Percentiles rank a stretch among this genome's conserved stretches.
phyloP scores from a whole-genome alignment of 1,140 invertebrate species.

The Lordiphosa stackelbergi region DNA sequence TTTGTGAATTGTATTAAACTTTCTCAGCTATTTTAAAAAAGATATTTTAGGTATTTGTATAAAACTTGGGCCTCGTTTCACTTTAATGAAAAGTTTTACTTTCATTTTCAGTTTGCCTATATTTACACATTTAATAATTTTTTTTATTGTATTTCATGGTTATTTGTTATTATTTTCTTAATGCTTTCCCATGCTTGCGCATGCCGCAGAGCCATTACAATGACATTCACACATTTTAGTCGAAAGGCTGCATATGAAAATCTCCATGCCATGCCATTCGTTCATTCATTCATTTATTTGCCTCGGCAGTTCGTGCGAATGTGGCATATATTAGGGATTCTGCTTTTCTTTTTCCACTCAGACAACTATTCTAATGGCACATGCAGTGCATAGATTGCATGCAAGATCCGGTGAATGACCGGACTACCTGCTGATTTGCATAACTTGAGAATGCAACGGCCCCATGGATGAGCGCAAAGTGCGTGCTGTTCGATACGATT shows the following conservation, averaged over 20 bases:
- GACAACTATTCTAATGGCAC: too few relatives aligned
- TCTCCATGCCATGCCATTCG: too few relatives aligned
- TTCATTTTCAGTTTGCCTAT: slow-evolving; percentile 38
- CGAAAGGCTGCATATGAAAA: slow-evolving; percentile 2
- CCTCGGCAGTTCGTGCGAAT: too few relatives aligned
- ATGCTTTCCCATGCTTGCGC: slow-evolving; percentile 26
- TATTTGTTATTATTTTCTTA: slow-evolving; percentile 42
- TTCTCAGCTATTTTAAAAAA: slow-evolving; percentile 26
- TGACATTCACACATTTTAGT: slow-evolving; percentile 31
- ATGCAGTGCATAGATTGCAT: too few relatives aligned
- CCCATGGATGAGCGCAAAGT: slow-evolving; percentile 33
- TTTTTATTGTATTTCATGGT: slow-evolving; percentile 31
- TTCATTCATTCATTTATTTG: too few relatives aligned
- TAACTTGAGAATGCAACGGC: slow-evolving; percentile 20
- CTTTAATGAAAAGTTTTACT: slow-evolving; percentile 39
- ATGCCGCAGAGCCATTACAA: slow-evolving; percentile 23
- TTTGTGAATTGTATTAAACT: slow-evolving; percentile 13
- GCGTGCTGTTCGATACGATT: slow-evolving; percentile 57
- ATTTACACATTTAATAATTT: slow-evolving; percentile 36
- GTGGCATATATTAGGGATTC: too few relatives aligned
- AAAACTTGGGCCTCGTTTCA: not conserved
- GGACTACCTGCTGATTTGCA: slow-evolving; percentile 52
- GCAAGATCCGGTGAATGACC: slow-evolving; percentile 29
- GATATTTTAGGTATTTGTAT: slow-evolving; percentile 10
- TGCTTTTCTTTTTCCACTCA: too few relatives aligned